These are phyloP conservation scores for Schizothorax lantsangensis DNA, from an alignment of 2,797 vertebrate species.

Conservation along the genomic window DNA sequence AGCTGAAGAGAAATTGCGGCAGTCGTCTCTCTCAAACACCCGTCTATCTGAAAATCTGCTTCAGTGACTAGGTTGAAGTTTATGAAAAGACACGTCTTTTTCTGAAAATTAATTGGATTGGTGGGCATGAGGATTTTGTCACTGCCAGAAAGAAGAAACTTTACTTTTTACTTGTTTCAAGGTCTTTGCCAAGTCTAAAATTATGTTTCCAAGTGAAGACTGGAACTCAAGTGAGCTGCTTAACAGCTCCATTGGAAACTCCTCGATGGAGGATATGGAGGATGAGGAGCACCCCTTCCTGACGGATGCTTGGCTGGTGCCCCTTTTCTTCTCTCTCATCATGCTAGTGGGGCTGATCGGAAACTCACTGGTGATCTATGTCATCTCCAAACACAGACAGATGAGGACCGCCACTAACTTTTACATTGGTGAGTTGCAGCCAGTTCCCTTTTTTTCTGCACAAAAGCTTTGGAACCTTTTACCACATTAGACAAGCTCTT, in stretches of 20 bases:
- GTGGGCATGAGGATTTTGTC: background rate
- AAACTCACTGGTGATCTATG: slow-evolving; percentile 86
- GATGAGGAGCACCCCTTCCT: slow-evolving; percentile 81
- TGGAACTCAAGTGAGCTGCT: slow-evolving; percentile 73
- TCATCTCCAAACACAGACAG: slow-evolving; percentile 85
- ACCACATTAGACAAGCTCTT: background rate
- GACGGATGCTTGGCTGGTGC: slow-evolving; percentile 88
- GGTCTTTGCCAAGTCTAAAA: background rate
- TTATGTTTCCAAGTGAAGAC: slow-evolving; percentile 60
- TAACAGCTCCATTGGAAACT: slow-evolving; percentile 74
- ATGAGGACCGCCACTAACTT: slow-evolving; percentile 90
- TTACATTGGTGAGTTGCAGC: slow-evolving; percentile 83
- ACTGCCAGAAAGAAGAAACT: slow-evolving; percentile 1
- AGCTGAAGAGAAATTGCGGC: background rate
- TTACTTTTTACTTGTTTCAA: background rate
- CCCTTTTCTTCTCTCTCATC: slow-evolving; percentile 85
- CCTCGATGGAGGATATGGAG: slow-evolving; percentile 64
- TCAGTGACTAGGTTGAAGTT: too few species aligned
- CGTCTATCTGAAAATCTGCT: background rate
- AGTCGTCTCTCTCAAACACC: background rate
- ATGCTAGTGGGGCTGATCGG: slow-evolving; percentile 87
- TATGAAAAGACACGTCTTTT: background rate
- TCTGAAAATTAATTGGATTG: background rate
- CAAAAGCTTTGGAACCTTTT: background rate
- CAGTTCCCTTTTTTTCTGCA: background rate